Evolutionary conservation across 2,888 invertebrate genomes (phyloP), one percentile per base, ranked within the genome.

Genomic region (Pollenia angustigena): DNA sequence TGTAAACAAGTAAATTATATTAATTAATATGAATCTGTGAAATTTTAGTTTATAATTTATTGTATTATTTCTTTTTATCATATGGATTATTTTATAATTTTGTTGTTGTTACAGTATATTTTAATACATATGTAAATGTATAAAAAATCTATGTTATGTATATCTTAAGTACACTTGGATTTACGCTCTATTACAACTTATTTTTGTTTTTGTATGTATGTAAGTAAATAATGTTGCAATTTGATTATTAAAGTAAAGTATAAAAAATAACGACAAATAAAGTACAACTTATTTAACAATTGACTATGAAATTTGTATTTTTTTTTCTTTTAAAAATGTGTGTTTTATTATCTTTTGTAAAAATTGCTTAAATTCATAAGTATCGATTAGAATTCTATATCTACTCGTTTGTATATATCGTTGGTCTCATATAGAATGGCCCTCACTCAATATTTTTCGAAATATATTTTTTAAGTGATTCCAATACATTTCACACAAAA

Each of bases 281-380:
- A 71, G 83, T 52, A 72, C 50, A 54, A 74, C 60, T 56, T 68
- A 72, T 66, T 54, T 76, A 71, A 81, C 76, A 88, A 83, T 84
- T 88, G 86, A 85, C 82, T 85, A 88, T 62, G 83, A 52, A 82
- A 85, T 87, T 72, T 84, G 40, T 64, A 68, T 80, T 68, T 72
- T 68, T 40, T 58, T 42, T 54, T 42, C 23, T 23, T 2, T 66
- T n/a, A 32, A 32, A 32, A 32, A 32, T 32, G 32, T 32, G 32
- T 32, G 4, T 32, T 32, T 6, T 32, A 32, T 32, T 32, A 32
- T 32, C 4, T 71, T 66, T 23, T 58, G 46, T n/a, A 64, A 52
- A 69, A 71, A 74, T 75, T 11, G 58, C 64, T 75, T 71, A 52
- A 71, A 80, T 50, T 69, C 42, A 66, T 48, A 74, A 81, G 64